phyloP scores from a whole-genome alignment of 2,888 invertebrate species.

The Oeneis ivallda region DNA sequence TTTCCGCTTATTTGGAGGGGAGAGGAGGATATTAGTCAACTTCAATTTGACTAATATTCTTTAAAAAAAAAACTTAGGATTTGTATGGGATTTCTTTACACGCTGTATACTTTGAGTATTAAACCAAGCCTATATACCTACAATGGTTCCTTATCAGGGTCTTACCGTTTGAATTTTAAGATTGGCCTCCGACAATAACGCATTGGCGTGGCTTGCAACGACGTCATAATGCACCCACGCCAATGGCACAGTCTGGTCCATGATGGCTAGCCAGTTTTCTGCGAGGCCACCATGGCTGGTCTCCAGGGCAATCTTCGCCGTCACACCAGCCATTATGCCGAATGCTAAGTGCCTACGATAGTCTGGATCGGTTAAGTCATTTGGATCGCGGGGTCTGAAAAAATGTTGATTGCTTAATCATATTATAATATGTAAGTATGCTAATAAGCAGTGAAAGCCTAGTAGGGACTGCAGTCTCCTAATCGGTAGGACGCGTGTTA shows the following conservation, averaged over 20 bases:
- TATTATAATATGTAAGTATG: too few relatives aligned
- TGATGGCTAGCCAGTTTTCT: neutral
- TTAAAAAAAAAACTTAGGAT: too few relatives aligned
- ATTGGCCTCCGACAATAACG: neutral
- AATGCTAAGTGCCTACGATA: neutral
- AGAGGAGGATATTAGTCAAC: too few relatives aligned
- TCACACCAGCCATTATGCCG: slow-evolving; percentile 5
- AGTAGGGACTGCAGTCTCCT: too few relatives aligned
- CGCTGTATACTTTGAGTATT: too few relatives aligned
- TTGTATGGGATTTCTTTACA: too few relatives aligned
- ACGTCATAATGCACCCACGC: neutral
- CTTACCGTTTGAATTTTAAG: slow-evolving; percentile 10
- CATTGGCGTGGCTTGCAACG: neutral
- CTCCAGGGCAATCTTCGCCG: neutral
- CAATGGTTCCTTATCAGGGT: too few relatives aligned
- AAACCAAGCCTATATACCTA: too few relatives aligned
- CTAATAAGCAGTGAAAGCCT: too few relatives aligned
- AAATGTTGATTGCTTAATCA: neutral
- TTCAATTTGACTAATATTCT: too few relatives aligned
- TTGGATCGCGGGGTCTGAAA: neutral
- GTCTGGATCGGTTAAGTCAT: neutral
- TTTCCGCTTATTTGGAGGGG: too few relatives aligned
- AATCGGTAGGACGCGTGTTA: too few relatives aligned
- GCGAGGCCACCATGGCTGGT: neutral
- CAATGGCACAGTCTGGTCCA: neutral